Evolutionary conservation across 2,888 invertebrate genomes (phyloP), one percentile per base, ranked within the genome.

Genomic region (Callinectes sapidus): DNA sequence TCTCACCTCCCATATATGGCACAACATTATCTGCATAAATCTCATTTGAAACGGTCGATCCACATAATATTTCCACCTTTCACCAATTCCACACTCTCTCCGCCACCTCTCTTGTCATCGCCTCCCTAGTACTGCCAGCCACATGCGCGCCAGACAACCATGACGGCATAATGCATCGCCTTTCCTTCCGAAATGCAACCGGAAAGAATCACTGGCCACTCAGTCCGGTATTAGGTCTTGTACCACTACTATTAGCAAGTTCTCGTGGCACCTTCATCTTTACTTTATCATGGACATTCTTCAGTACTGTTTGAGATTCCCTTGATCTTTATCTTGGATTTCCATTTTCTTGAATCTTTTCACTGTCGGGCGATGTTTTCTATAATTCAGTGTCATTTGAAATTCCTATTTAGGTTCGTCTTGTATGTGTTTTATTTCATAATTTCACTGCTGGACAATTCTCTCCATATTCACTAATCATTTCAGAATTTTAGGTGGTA

Each of bases 11-110:
- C 81, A 2, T 18, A 81, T 32, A 81, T 35, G n/a, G 81, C 35
- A 81, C 32, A 5, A 81, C 81, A 81, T 81, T 35, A 81, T 81
- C 35, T 81, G 81, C 81, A 81, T 81, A 81, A 81, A 81, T 81
- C 32, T 16, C 1, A 81, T 81, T 81, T 16, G 81, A 35, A 81
- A 81, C 81, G 81, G 81, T 81, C 81, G 81, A 32, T 81, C 35
- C 81, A 81, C 71, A 10, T 77, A 77, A 28, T 77, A 28, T 81
- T 35, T 81, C 81, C 35, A 28, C 81, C 35, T 81, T 81, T 35
- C 81, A 81, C 81, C 81, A 35, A 81, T 81, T 81, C 35, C 81
- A 35, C 81, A 81, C 81, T 16, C 81, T 35, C 35, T 3, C 14
- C 32, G 14, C 16, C 81, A 81, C 48, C 48, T 48, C 81, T 81